Evolutionary conservation across 2,797 vertebrate genomes (phyloP).

Genomic region (Anguilla megastoma): DNA sequence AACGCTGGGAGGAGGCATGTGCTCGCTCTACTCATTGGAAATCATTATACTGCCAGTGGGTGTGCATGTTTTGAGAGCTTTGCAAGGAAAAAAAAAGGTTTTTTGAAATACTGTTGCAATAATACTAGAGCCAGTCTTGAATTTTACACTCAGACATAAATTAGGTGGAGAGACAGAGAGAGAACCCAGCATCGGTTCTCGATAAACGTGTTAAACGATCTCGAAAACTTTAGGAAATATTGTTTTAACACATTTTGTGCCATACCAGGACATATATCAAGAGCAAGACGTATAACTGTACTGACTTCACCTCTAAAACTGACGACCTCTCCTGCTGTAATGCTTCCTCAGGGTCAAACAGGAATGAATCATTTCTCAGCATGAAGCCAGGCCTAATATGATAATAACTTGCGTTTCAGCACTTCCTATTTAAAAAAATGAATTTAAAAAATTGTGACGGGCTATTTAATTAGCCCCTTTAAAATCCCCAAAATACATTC

Average conservation of each 20-base stretch:
- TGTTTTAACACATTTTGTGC: slow-evolving; percentile 63
- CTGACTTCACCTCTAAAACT: slow-evolving; percentile 32
- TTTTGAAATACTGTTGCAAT: slow-evolving; percentile 71
- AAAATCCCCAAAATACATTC: slow-evolving; percentile 69
- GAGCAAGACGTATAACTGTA: slow-evolving; percentile 23
- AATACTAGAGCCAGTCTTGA: slow-evolving; percentile 64
- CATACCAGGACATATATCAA: slow-evolving; percentile 56
- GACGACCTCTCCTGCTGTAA: slow-evolving; percentile 51
- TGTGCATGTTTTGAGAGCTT: slow-evolving; percentile 65
- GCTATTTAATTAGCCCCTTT: slow-evolving; percentile 67
- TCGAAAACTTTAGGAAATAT: slow-evolving; percentile 58
- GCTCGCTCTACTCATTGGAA: slow-evolving; percentile 50
- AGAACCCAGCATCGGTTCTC: slow-evolving; percentile 48
- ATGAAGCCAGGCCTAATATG: slow-evolving; percentile 60
- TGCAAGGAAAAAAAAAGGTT: slow-evolving; percentile 55
- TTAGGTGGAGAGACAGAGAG: slow-evolving; percentile 51
- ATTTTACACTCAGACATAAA: slow-evolving; percentile 64
- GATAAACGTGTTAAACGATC: slow-evolving; percentile 55
- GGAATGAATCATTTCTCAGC: slow-evolving; percentile 52
- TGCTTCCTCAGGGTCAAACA: slow-evolving; percentile 57
- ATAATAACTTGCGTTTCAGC: slow-evolving; percentile 52
- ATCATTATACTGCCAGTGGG: slow-evolving; percentile 52
- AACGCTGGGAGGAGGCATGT: slow-evolving; percentile 40
- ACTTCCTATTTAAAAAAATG: slow-evolving; percentile 53
- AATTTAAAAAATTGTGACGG: slow-evolving; percentile 49